These are phyloP conservation scores for Crossaster papposus DNA, from an alignment of 53 echinoderm and acorn worm species.

Conservation along the genomic window DNA sequence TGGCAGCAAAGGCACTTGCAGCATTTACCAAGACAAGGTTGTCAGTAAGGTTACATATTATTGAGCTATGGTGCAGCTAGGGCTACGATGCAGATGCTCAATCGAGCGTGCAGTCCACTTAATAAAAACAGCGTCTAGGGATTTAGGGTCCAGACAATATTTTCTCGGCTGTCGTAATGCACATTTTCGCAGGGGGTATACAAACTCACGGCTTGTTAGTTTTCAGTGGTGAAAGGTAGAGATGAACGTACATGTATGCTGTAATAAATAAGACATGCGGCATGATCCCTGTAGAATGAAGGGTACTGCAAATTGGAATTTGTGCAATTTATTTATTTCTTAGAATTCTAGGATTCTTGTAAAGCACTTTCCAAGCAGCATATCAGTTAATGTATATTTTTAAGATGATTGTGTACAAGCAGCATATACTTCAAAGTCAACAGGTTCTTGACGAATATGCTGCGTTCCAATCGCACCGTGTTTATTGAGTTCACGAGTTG, in stretches of 20 bases:
- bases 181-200: not conserved
- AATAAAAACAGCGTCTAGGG: conserved; percentile 28
- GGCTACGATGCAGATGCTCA: not conserved
- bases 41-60: no score
- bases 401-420: no score
- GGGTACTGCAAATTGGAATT: not conserved
- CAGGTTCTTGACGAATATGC: no score
- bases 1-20: conserved; percentile 1
- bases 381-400: no score
- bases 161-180: conserved; percentile 38
- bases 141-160: conserved; percentile 14
- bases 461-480: no score
- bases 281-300: not conserved
- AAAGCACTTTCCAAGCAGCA: no score
- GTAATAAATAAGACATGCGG: not conserved
- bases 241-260: not conserved
- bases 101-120: conserved; percentile 35
- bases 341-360: not conserved
- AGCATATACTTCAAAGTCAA: no score
- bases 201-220: not conserved
- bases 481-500: no score
- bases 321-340: not conserved
- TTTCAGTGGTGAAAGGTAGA: not conserved
- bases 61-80: not conserved
- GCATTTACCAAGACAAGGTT: not conserved